These are phyloP conservation scores for Todiramphus chloris DNA, from an alignment of 2,113 vertebrate species.

Conservation along the genomic window DNA sequence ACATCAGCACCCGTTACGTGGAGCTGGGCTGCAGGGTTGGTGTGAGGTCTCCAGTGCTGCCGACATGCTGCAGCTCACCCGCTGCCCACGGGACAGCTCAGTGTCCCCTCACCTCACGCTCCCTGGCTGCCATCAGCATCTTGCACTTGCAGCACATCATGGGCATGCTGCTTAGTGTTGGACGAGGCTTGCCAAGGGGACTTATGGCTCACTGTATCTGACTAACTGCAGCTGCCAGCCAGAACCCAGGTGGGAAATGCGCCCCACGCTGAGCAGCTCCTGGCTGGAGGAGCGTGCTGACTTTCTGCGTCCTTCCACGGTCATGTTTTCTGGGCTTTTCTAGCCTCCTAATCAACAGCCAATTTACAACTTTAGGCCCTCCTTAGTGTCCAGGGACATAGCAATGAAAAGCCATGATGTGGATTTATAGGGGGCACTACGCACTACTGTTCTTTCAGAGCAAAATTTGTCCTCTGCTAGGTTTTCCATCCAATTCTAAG, in stretches of 20 bases:
- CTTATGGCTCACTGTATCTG: neutral
- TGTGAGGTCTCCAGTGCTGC: neutral
- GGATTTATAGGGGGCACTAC: neutral
- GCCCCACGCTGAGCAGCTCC: fast-evolving
- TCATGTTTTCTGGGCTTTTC: neutral
- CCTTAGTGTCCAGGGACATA: neutral
- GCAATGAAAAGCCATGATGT: neutral
- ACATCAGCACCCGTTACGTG: fast-evolving
- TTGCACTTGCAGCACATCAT: fast-evolving
- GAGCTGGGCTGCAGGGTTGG: neutral
- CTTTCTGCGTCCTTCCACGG: neutral
- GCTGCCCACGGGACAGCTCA: fast-evolving
- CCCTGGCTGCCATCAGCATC: fast-evolving
- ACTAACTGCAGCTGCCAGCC: neutral
- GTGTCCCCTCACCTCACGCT: fast-evolving
- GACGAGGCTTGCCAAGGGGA: fast-evolving
- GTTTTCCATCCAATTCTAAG: neutral
- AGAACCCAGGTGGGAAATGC: neutral
- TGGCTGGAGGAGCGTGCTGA: neutral
- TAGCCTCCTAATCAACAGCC: neutral
- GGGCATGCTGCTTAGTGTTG: fast-evolving
- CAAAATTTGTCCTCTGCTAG: neutral
- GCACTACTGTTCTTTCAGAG: neutral
- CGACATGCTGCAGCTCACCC: neutral
- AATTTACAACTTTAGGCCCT: neutral